Conservation (phyloP, 2,797 vertebrate genomes). For the Naso thynnoides region DNA sequence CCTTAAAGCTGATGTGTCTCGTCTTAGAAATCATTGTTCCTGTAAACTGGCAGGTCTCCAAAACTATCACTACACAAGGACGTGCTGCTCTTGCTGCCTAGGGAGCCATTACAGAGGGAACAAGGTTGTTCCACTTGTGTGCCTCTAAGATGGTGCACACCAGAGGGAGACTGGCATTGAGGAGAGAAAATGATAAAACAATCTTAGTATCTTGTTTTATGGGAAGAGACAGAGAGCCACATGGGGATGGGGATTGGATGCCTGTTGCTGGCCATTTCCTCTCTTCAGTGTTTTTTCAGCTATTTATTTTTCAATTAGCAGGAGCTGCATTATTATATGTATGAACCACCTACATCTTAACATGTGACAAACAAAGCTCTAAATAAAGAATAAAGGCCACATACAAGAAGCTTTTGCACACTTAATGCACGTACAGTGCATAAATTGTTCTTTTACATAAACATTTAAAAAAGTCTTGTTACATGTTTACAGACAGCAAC, state of each 20-base stretch:
- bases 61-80: conserved; percentile 64
- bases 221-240: conserved; percentile 43
- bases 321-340: neutral
- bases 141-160: conserved; percentile 61
- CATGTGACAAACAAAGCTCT: neutral
- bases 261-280: conserved; percentile 13
- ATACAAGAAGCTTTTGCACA: neutral
- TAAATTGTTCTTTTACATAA: too few species aligned
- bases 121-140: conserved; percentile 77
- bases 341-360: neutral
- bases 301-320: conserved; percentile 9
- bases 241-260: conserved; percentile 9
- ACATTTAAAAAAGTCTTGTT: neutral
- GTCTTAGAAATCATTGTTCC: conserved; percentile 57
- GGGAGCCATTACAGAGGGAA: conserved; percentile 65
- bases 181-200: conserved; percentile 59
- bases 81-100: conserved; percentile 49
- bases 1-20: conserved; percentile 35
- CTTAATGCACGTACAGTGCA: neutral
- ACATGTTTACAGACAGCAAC: conserved; percentile 10
- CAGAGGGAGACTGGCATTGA: conserved; percentile 64
- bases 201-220: conserved; percentile 51
- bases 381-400: neutral
- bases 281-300: conserved; percentile 7
- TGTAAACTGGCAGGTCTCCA: conserved; percentile 61